Evolutionary conservation across 2,113 vertebrate species (phyloP).

Genomic region (Rhinolophus sinicus): DNA sequence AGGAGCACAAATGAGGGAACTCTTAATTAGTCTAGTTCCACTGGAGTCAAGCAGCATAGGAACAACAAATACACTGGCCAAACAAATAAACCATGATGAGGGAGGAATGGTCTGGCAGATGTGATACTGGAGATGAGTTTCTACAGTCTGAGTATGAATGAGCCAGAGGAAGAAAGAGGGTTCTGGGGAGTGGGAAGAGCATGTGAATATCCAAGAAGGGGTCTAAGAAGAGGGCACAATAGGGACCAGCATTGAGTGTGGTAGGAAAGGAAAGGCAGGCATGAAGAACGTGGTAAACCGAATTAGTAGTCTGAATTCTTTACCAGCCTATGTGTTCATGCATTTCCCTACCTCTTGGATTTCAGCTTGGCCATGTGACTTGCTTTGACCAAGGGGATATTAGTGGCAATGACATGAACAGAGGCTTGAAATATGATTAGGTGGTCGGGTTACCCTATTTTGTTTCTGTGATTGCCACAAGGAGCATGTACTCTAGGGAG

Average conservation of each 20-base stretch:
- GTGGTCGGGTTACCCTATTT: background rate
- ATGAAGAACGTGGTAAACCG: fast-evolving
- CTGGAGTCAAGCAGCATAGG: background rate
- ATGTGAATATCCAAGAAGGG: background rate
- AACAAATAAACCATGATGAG: background rate
- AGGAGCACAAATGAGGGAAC: background rate
- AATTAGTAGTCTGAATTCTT: background rate
- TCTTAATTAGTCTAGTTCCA: background rate
- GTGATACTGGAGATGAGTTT: background rate
- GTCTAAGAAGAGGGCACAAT: background rate
- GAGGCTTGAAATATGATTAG: background rate
- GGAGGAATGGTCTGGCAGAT: background rate
- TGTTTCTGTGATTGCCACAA: too few species aligned
- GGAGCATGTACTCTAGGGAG: background rate
- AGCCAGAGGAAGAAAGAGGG: background rate
- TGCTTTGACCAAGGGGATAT: background rate
- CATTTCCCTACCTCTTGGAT: background rate
- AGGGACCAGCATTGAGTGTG: too few species aligned
- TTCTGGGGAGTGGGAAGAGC: background rate
- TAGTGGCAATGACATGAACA: background rate
- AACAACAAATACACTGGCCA: background rate
- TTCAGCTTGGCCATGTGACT: too few species aligned
- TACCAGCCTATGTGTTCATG: background rate
- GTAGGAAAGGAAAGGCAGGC: background rate
- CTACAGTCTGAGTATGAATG: background rate